phyloP scores from a whole-genome alignment of 2,797 vertebrate species.

The Halcyon smyrnensis region DNA sequence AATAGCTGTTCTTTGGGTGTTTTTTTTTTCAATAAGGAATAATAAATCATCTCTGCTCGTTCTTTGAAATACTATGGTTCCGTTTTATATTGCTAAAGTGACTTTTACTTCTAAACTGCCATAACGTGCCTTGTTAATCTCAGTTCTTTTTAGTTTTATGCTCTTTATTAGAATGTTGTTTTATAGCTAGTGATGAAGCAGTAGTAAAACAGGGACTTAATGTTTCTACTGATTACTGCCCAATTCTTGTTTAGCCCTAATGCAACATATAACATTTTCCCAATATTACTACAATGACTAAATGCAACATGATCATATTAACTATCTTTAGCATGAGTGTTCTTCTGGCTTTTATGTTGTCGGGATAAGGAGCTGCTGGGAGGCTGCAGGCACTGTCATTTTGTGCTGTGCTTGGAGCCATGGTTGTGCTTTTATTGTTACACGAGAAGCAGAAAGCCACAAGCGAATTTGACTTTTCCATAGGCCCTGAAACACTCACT shows the following conservation, averaged over 20 bases:
- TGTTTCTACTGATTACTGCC: constrained; percentile 50
- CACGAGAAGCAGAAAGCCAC: background rate
- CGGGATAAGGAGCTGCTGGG: background rate
- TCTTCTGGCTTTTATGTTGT: constrained; percentile 14
- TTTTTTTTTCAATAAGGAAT: background rate
- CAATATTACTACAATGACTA: background rate
- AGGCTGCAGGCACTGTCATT: background rate
- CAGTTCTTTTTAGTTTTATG: constrained; percentile 4
- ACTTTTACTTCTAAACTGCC: constrained; percentile 27
- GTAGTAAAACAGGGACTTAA: constrained; percentile 21
- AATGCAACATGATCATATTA: constrained; percentile 11
- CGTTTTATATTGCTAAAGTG: constrained; percentile 25
- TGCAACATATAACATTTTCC: constrained; percentile 11
- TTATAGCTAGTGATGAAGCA: constrained; percentile 14
- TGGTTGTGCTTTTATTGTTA: background rate
- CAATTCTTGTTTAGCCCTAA: background rate
- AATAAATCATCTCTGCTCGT: background rate
- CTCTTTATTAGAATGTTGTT: constrained; percentile 24
- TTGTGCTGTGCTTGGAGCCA: constrained; percentile 16
- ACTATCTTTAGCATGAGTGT: background rate
- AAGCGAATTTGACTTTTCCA: constrained; percentile 13
- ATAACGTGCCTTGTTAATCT: constrained; percentile 22
- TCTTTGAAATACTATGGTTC: constrained; percentile 10
- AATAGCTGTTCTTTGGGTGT: background rate
- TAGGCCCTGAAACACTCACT: background rate